Evolutionary conservation across 2,888 invertebrate genomes (phyloP), one percentile per base, ranked within the genome.

Genomic region (Limnephilus lunatus): DNA sequence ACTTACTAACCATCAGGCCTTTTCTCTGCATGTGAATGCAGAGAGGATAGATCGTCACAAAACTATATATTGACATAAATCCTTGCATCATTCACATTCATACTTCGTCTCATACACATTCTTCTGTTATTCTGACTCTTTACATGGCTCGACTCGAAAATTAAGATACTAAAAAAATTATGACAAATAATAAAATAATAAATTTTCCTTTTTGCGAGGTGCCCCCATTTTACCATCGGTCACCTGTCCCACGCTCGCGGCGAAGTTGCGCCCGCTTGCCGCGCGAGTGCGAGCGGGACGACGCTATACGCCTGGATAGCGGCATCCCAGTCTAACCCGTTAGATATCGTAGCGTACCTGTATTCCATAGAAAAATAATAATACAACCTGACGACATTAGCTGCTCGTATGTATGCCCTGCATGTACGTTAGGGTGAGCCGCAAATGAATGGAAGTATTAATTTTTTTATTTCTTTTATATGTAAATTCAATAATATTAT

Each of bases 361-460:
- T 68, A n/a, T 68, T 68, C 68, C 68, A 68, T 68, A 68, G 68
- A 68, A 68, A n/a, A 68, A 68, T 68, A 68, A 68, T 68, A 25
- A 68, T 68, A 68, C n/a, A 68, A 83, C 83, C 83, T 83, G 83
- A 83, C 83, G 32, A 83, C 83, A 83, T 35, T 32, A 83, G 32
- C 83, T 83, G 31, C 53, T n/a, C 25, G 68, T n/a, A 9, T 68
- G 68, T n/a, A 68, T 68, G 68, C 1, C 25, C 68, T 68, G 68
- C 25, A 68, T 25, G 68, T 68, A n/a, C 9, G 68, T 68, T 68
- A n/a, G 68, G 68, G 53, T n/a, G 25, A 9, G 25, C 25, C 68
- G 25, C 9, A 7, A 4, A 68, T 9, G 68, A 7, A 68, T 2
- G 2, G n/a, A 68, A 9, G 0, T 35, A n/a, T n/a, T n/a, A n/a